Base-by-base conservation (phyloP, 1,140 invertebrate genomes). In the Pachypeltis micranthus region DNA sequence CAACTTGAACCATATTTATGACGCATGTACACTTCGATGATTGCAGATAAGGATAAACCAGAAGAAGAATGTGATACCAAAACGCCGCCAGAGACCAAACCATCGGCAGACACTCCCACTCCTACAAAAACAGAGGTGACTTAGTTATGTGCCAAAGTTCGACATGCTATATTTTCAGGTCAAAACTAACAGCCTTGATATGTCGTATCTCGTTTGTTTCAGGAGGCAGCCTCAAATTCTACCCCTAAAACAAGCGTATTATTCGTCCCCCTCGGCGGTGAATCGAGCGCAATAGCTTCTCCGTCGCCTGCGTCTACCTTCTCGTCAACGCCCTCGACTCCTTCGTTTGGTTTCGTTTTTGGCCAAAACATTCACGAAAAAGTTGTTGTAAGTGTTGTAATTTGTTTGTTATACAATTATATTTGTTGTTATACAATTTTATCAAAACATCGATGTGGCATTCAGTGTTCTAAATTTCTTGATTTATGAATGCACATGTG, bases 291-390 rank as follows among this genome's bases (percentile, higher is more conserved):
- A 3, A 28, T 44, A 25, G 25, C 60, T n/a, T 54, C 62, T 24
- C 44, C 34, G 29, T 24, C 61, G n/a, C 10, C 14, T 26, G 23
- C 62, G 29, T 66, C 68, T 26, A 34, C 58, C 23, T 57, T 67
- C 34, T 63, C 68, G 26, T 66, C 68, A 26, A 34, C 58, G 23
- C 57, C 67, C 34, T 63, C 68, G 26, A 65, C 73, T 1, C 75
- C 77, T 1, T 73, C 73, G 10, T 71, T 80, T 28, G 81, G 81
- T 56, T 93, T 93, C 79, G 85, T 95, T 2, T 95, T 95, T 76
- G 91, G 91, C n/a, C 88, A 93, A 71, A 93, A 93, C 76, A 78
- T 95, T 34, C 86, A 90, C 72, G 89, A 92, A 67, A 79, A 90
- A 66, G 90, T 90, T 19, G 78, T 85, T 7, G 31, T 39, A 39